Evolutionary conservation across 2,113 vertebrate species (phyloP).

Genomic region (Forbesichthys agassizii): DNA sequence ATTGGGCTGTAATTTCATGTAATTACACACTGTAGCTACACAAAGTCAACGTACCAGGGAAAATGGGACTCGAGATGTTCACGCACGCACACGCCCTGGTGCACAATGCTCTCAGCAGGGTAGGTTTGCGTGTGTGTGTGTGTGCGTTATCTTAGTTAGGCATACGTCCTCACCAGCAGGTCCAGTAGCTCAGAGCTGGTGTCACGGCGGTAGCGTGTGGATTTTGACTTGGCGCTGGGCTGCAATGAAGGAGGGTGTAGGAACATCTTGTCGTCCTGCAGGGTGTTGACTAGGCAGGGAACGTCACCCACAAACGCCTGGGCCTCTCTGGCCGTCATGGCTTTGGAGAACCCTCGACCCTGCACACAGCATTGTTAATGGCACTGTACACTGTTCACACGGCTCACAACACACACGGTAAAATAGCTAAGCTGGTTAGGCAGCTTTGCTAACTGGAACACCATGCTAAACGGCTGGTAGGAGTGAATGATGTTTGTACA

Average conservation of each 20-base stretch:
- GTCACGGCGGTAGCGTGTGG: conserved; percentile 87
- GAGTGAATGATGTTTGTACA: too few relatives aligned
- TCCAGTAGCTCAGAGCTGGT: conserved; percentile 86
- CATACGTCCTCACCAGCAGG: conserved; percentile 79
- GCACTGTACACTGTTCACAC: background rate
- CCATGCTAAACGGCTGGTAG: too few relatives aligned
- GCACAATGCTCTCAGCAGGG: background rate
- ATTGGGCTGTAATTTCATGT: conserved; percentile 53
- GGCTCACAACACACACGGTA: too few relatives aligned
- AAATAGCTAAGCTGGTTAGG: too few relatives aligned
- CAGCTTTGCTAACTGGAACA: too few relatives aligned
- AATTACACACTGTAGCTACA: conserved; percentile 55
- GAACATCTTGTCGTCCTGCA: conserved; percentile 89
- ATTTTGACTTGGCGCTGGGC: conserved; percentile 78
- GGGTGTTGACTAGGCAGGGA: conserved; percentile 84
- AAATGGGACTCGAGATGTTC: conserved; percentile 20
- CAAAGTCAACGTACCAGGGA: conserved; percentile 34
- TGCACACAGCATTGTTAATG: conserved; percentile 46
- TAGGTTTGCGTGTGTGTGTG: background rate
- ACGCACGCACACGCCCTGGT: conserved; percentile 19
- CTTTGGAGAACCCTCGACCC: conserved; percentile 90
- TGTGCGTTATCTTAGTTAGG: background rate
- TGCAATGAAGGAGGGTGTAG: conserved; percentile 85
- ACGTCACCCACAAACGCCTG: conserved; percentile 90
- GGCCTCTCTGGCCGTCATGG: conserved; percentile 91